A percentile compares a stretch with the other conserved stretches of the same genome.
Evolutionary conservation across 2,113 vertebrate species (phyloP).

Genomic region (Hassar affinis): DNA sequence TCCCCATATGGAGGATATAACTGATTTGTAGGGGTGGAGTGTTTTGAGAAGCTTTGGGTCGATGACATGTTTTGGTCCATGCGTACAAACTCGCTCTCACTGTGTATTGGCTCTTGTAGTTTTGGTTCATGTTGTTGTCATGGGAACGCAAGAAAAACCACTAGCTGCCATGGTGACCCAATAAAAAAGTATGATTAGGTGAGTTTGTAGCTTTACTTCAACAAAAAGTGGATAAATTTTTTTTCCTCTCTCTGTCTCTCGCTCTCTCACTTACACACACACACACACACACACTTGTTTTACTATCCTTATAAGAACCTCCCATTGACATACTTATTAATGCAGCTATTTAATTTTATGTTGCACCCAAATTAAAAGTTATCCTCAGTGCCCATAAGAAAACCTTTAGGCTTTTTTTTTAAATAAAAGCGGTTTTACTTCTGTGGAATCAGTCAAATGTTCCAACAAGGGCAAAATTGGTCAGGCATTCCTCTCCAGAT

Average conservation of each 20-base stretch:
- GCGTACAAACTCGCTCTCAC: background rate
- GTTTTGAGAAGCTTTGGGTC: background rate
- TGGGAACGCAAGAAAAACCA: slow-evolving; percentile 46
- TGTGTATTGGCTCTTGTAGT: background rate
- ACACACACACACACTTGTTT: background rate
- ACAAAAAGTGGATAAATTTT: slow-evolving; percentile 18
- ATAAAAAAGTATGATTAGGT: slow-evolving; percentile 46
- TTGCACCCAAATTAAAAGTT: background rate
- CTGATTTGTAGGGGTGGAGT: background rate
- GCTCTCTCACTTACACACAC: background rate
- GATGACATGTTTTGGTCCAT: background rate
- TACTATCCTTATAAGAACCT: background rate
- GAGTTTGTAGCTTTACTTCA: slow-evolving; percentile 15
- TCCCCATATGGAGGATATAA: background rate
- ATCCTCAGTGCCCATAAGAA: background rate
- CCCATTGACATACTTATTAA: background rate
- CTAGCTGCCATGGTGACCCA: slow-evolving; percentile 54
- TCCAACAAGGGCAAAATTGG: background rate
- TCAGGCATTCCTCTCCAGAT: background rate
- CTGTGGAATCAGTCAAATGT: background rate
- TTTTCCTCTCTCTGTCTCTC: too few species aligned
- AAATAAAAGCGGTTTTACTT: background rate
- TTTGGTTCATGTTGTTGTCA: slow-evolving; percentile 48
- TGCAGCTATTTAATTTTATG: background rate
- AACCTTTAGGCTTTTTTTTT: background rate